Evolutionary conservation across 1,140 invertebrate genomes (phyloP).

Genomic region (Drosophila varians): DNA sequence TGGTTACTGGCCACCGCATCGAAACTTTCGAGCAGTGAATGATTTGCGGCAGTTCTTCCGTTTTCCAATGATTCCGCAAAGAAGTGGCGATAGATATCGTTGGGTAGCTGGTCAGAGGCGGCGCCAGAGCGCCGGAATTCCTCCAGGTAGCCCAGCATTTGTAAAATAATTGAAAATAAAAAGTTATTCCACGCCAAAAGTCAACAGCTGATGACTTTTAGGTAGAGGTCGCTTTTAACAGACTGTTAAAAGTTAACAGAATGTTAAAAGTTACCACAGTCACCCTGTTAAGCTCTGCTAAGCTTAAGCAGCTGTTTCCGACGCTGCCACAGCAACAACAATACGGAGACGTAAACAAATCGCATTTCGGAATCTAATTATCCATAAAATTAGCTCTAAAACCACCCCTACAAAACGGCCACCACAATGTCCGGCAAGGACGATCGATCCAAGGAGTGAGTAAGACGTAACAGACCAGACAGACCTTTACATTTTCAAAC

Average conservation of each 20-base stretch:
- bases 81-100: not conserved
- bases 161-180: not conserved
- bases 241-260: not conserved
- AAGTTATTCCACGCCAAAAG: not conserved
- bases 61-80: not conserved
- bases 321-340: slow-evolving; percentile 2
- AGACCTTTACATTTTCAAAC: not conserved
- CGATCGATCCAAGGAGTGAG: slow-evolving; percentile 81
- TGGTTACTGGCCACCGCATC: slow-evolving; percentile 54
- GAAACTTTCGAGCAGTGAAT: slow-evolving; percentile 35
- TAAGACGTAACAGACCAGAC: slow-evolving; percentile 30
- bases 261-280: not conserved
- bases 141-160: slow-evolving; percentile 2
- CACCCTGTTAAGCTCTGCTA: not conserved
- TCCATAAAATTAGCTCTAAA: not conserved
- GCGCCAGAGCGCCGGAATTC: not conserved
- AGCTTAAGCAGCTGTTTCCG: not conserved
- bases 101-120: not conserved
- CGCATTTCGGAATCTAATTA: not conserved
- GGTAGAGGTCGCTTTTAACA: too few species aligned
- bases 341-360: not conserved
- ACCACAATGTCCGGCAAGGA: slow-evolving; percentile 72
- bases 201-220: not conserved
- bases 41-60: not conserved
- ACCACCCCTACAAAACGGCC: not conserved